Conservation (phyloP, 2,888 invertebrate species). For the Clistopyga incitator region DNA sequence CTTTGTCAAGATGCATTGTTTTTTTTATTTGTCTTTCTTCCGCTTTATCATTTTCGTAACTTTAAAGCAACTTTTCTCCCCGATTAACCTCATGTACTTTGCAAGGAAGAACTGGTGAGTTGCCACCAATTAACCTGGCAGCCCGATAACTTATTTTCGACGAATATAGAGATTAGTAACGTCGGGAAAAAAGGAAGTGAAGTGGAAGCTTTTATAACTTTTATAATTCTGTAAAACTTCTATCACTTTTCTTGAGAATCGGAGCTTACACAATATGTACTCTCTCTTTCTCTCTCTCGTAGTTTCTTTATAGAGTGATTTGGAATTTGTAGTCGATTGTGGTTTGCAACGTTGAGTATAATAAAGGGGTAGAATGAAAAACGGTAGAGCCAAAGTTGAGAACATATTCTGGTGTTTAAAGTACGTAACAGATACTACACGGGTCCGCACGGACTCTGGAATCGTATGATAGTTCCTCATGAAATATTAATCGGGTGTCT, state of each 20-base stretch:
- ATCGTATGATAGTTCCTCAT: constrained; percentile 55
- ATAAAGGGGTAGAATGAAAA: constrained; percentile 20
- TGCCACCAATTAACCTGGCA: too few relatives aligned
- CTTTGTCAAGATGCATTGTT: neutral
- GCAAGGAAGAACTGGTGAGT: neutral
- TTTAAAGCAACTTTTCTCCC: neutral
- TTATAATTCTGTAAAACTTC: too few relatives aligned
- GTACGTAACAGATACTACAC: neutral
- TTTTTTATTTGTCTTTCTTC: neutral
- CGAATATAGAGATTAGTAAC: too few relatives aligned
- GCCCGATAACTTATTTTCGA: too few relatives aligned
- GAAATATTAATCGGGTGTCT: constrained; percentile 64
- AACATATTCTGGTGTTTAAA: constrained; percentile 15
- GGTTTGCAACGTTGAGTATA: neutral
- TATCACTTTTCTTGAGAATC: too few relatives aligned
- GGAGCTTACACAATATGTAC: too few relatives aligned
- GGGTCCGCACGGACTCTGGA: neutral
- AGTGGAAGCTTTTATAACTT: too few relatives aligned
- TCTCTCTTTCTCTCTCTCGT: too few relatives aligned
- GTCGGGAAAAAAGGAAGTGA: too few relatives aligned
- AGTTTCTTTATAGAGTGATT: neutral
- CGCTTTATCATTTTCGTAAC: neutral
- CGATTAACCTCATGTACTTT: neutral
- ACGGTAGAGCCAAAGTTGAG: constrained; percentile 27
- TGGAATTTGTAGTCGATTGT: neutral